Conservation (phyloP, 2,888 invertebrate genomes). For the Pandemis cinnamomeana region DNA sequence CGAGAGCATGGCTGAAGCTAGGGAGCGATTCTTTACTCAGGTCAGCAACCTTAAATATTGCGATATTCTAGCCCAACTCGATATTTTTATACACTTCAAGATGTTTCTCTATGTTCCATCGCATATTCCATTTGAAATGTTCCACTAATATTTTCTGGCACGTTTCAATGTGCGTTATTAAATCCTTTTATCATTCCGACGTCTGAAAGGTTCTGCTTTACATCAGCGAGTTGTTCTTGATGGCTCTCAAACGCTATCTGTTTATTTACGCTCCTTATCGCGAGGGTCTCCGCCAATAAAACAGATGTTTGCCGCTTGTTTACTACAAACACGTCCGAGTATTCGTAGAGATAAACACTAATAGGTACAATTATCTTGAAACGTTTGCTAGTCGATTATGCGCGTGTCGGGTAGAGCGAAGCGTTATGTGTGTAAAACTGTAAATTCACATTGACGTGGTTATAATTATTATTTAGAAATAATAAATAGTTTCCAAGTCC, state of each 20-base stretch:
- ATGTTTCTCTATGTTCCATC: constrained; percentile 15
- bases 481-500: no score
- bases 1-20: constrained; percentile 75
- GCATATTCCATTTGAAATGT: constrained; percentile 43
- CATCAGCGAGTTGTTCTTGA: constrained; percentile 66
- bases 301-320: constrained; percentile 34
- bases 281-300: constrained; percentile 39
- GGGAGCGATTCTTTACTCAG: constrained; percentile 80
- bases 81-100: constrained; percentile 24
- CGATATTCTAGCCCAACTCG: constrained; percentile 4
- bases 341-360: background rate
- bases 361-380: background rate
- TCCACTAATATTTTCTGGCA: constrained; percentile 43
- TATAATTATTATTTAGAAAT: no score
- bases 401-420: background rate
- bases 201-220: constrained; percentile 66
- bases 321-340: constrained; percentile 23
- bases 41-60: constrained; percentile 52
- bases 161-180: constrained; percentile 29
- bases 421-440: background rate
- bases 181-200: constrained; percentile 71
- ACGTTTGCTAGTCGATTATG: background rate
- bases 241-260: constrained; percentile 60
- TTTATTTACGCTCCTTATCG: constrained; percentile 53
- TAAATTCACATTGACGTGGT: no score